Evolutionary conservation across 2,888 invertebrate genomes (phyloP).

Genomic region (Biston stratarius): DNA sequence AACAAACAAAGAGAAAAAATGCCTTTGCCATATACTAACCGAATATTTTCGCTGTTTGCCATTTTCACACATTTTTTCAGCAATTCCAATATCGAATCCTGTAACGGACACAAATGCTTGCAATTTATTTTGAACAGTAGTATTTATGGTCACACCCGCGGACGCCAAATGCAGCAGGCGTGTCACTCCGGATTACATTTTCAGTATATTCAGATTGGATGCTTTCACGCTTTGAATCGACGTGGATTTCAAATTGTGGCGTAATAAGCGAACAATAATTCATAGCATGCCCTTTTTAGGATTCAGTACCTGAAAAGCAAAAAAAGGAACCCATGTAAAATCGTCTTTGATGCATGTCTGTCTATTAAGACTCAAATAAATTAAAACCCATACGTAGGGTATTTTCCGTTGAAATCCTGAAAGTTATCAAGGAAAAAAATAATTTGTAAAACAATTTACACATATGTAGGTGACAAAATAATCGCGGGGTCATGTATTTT

Average conservation of each 20-base stretch:
- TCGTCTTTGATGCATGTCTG: too few species aligned
- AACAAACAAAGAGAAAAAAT: slow-evolving; percentile 18
- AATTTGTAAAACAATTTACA: too few species aligned
- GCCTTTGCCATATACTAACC: slow-evolving; percentile 22
- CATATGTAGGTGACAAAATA: too few species aligned
- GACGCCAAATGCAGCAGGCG: slow-evolving; percentile 40
- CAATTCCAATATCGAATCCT: slow-evolving; percentile 36
- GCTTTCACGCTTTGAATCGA: slow-evolving; percentile 32
- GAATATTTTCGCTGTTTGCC: slow-evolving; percentile 21
- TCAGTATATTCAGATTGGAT: slow-evolving; percentile 41
- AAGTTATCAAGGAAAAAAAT: too few species aligned
- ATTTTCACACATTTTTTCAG: slow-evolving; percentile 28
- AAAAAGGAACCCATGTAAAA: too few species aligned
- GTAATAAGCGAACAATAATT: neutral
- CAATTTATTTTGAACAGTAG: slow-evolving; percentile 40
- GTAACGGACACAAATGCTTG: slow-evolving; percentile 40
- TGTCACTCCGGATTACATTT: slow-evolving; percentile 45
- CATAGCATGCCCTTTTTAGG: neutral
- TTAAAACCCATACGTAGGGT: too few species aligned
- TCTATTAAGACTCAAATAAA: too few species aligned
- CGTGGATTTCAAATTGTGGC: slow-evolving; percentile 5
- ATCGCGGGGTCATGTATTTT: too few species aligned
- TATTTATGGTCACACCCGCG: slow-evolving; percentile 43
- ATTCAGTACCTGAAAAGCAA: neutral
- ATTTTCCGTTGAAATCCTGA: too few species aligned